These are phyloP conservation scores for Adelosebastes latens DNA, from an alignment of 2,797 vertebrate species.

Conservation along the genomic window DNA sequence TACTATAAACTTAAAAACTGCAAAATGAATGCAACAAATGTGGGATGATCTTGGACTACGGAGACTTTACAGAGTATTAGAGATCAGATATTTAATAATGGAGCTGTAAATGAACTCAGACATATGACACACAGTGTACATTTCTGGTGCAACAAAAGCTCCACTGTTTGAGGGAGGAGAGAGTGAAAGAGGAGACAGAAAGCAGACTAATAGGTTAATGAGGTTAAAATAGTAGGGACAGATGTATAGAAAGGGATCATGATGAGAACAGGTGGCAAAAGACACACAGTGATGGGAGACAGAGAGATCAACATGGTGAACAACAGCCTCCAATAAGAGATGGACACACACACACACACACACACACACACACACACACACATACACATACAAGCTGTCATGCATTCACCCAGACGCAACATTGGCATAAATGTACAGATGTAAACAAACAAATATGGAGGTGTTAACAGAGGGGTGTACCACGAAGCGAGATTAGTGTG, in stretches of 20 bases:
- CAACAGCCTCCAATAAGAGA: neutral
- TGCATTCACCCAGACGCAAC: neutral
- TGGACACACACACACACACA: neutral
- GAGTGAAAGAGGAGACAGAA: slow-evolving; percentile 38
- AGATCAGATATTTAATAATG: neutral
- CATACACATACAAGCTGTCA: neutral
- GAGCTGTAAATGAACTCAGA: neutral
- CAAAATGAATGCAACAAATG: neutral
- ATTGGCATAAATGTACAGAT: neutral
- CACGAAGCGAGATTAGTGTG: neutral
- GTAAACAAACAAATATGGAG: slow-evolving; percentile 11
- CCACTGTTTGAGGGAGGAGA: neutral
- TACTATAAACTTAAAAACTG: neutral
- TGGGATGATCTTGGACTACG: neutral
- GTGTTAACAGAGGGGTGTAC: neutral
- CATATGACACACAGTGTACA: neutral
- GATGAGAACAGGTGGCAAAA: slow-evolving; percentile 49
- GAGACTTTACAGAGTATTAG: neutral
- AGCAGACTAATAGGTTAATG: slow-evolving; percentile 38
- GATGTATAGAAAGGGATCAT: slow-evolving; percentile 6
- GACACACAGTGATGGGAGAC: neutral
- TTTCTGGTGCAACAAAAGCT: slow-evolving; percentile 24
- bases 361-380: no score
- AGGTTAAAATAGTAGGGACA: slow-evolving; percentile 28
- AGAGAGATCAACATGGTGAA: neutral